These are phyloP conservation scores for Lepidurus apus DNA, from an alignment of 1,140 invertebrate species.

Conservation along the genomic window DNA sequence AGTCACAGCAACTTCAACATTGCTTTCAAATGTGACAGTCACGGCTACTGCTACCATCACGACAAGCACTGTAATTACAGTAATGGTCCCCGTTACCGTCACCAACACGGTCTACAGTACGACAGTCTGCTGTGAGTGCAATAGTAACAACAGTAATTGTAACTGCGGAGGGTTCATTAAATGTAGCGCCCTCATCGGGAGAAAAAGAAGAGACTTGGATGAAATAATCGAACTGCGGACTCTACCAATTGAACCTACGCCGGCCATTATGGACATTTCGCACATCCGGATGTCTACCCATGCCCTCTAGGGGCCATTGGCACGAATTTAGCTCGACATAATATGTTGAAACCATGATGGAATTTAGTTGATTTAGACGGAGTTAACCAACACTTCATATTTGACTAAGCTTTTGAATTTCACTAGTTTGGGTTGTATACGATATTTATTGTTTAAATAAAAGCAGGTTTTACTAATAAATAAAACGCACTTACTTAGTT, in stretches of 20 bases:
- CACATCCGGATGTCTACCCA: neutral
- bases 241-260: neutral
- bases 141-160: neutral
- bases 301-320: neutral
- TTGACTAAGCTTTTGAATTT: no score
- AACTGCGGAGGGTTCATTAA: neutral
- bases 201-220: neutral
- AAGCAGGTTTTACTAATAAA: no score
- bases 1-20: neutral
- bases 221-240: neutral
- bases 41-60: neutral
- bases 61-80: neutral
- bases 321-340: neutral
- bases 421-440: no score
- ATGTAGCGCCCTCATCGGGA: neutral
- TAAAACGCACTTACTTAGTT: no score
- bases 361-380: no score
- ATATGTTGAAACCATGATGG: neutral
- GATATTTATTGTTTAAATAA: no score
- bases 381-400: no score
- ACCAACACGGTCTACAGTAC: neutral
- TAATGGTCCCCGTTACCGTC: neutral
- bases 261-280: neutral
- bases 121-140: neutral
- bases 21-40: neutral